Conservation (phyloP, 2,888 invertebrate species). For the Drosophila siamana region DNA sequence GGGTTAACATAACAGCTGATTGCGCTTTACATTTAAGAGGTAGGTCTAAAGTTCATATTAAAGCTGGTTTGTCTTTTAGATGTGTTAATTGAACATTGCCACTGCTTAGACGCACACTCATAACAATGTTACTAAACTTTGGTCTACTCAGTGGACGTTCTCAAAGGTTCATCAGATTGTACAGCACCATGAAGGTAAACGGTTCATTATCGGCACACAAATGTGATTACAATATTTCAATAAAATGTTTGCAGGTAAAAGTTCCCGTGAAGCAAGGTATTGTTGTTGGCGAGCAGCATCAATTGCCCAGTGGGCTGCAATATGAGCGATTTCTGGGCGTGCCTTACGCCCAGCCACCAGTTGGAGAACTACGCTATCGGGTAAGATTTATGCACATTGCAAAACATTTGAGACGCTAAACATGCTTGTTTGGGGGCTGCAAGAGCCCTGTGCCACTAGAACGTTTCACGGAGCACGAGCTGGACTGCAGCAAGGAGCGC, state of each 20-base stretch:
- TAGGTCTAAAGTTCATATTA: slow-evolving; percentile 27
- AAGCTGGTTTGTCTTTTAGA: slow-evolving; percentile 11
- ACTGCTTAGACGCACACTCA: not conserved
- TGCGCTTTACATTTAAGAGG: not conserved
- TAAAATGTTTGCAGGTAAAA: slow-evolving; percentile 61
- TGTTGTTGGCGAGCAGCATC: slow-evolving; percentile 85
- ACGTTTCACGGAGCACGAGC: slow-evolving; percentile 72
- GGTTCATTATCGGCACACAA: too few species aligned
- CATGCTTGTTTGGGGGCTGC: too few species aligned
- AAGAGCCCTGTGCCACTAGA: slow-evolving; percentile 82
- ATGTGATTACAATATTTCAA: not conserved
- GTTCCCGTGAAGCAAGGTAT: slow-evolving; percentile 85
- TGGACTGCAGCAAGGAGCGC: slow-evolving; percentile 83
- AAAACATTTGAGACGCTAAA: not conserved
- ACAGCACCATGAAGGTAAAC: slow-evolving; percentile 60
- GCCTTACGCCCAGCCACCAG: slow-evolving; percentile 87
- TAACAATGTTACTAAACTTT: slow-evolving; percentile 26
- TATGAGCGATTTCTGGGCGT: slow-evolving; percentile 87
- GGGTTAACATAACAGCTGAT: slow-evolving; percentile 57
- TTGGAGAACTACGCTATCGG: slow-evolving; percentile 85
- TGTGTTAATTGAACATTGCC: not conserved
- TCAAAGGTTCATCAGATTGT: slow-evolving; percentile 25
- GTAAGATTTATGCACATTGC: slow-evolving; percentile 59
- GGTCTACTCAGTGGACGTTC: slow-evolving; percentile 13
- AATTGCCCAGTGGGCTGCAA: slow-evolving; percentile 83